Base-by-base conservation (phyloP, 2,888 invertebrate genomes). In the Micropterix aruncella region DNA sequence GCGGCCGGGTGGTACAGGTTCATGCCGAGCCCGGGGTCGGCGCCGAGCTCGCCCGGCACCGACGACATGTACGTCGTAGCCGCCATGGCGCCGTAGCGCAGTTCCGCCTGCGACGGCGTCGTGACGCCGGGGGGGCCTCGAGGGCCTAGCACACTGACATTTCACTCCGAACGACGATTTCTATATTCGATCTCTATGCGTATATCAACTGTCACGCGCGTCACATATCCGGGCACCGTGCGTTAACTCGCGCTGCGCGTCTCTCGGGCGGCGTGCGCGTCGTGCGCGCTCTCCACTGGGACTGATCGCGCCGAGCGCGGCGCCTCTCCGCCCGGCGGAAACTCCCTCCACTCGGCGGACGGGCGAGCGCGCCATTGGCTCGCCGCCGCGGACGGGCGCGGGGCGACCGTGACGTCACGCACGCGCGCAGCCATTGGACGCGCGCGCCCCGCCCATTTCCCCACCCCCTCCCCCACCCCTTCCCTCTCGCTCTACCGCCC, bases 11-110 rank as follows among this genome's bases (percentile, higher is more conserved):
- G 83, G 63, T 88, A 88, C 60, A 79, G 73, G 70, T 80, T 80
- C 75, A 74, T 74, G 61, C 85, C 84, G 63, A 84, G 76, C 7
- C 27, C 27, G 27, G 27, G 27, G 27, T 27, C 27, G 54, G 72
- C 74, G 72, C 88, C 88, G 70, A 86, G 81, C 66, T 85, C 81
- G 66, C 87, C 83, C 64, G 79, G 77, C 66, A 80, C 74, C 73
- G 85, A 84, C 73, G 90, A 86, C 80, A 92, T 85, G 75, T 92
- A 92, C 74, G 90, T 86, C 74, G 91, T 88, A 77, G 91, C 90
- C 80, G 92, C 90, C 90, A 91, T 91, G 83, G 83, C 82, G 77
- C 78, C 77, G 77, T 77, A 77, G 64, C 70, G 68, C 61, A 70
- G 60, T 65, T 70, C 70, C 69, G 71, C 73, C 69, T 69, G 71